phyloP scores from a whole-genome alignment of 2,888 invertebrate species.

The Apodemia mormo region DNA sequence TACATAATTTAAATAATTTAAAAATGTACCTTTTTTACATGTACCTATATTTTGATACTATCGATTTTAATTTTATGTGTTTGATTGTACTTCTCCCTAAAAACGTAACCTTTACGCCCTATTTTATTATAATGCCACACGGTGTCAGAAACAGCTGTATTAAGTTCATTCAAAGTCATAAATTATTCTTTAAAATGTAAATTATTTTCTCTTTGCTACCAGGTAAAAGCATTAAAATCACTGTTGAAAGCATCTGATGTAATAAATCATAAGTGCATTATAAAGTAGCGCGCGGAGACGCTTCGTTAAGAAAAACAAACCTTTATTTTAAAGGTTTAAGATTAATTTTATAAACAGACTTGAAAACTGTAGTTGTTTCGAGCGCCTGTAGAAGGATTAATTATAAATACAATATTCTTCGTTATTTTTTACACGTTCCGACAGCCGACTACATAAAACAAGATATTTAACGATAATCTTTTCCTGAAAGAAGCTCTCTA shows the following conservation, averaged over 20 bases:
- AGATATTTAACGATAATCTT: conserved; percentile 6
- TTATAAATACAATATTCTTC: conserved; percentile 26
- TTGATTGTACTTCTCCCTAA: conserved; percentile 1
- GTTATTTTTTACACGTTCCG: conserved; percentile 20
- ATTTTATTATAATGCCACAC: conserved; percentile 15
- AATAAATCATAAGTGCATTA: conserved; percentile 72
- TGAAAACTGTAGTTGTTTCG: conserved; percentile 33
- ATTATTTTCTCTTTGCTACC: conserved; percentile 36
- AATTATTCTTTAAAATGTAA: conserved; percentile 18
- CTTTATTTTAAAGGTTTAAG: conserved; percentile 45
- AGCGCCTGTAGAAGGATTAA: conserved; percentile 27
- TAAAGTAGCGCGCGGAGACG: conserved; percentile 49
- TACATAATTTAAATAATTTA: too few species aligned
- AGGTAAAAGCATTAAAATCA: conserved; percentile 49
- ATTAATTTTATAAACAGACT: conserved; percentile 46
- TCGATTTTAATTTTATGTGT: neutral
- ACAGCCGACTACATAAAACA: neutral
- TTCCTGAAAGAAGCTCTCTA: neutral
- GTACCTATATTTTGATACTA: neutral
- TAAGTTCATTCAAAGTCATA: conserved; percentile 16
- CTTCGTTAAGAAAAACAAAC: conserved; percentile 69
- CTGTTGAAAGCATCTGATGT: conserved; percentile 50
- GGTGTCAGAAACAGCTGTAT: conserved; percentile 17
- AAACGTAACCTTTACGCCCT: neutral
- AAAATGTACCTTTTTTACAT: too few species aligned